Evolutionary conservation across 1,140 invertebrate genomes (phyloP).

Genomic region (Drosophila erecta): DNA sequence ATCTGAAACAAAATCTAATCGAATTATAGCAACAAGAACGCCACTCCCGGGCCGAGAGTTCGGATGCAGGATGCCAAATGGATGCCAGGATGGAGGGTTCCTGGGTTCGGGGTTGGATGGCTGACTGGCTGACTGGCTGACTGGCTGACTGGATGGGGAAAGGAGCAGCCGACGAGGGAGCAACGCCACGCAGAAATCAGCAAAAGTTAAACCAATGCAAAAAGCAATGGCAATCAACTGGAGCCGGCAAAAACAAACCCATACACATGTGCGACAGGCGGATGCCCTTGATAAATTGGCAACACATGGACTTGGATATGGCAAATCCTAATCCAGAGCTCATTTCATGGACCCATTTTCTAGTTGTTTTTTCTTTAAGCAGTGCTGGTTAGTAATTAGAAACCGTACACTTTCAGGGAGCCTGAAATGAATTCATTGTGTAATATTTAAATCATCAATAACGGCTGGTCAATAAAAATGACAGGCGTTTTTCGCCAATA

Average conservation of each 20-base stretch:
- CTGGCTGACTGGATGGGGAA: background rate
- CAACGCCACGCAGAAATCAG: slow-evolving; percentile 51
- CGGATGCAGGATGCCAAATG: background rate
- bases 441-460: background rate
- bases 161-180: slow-evolving; percentile 10
- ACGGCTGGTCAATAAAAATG: background rate
- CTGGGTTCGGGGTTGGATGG: background rate
- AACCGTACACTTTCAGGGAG: too few species aligned
- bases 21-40: slow-evolving; percentile 62
- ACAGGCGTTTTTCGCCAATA: slow-evolving; percentile 10
- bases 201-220: slow-evolving; percentile 66
- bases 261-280: slow-evolving; percentile 11
- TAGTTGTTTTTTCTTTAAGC: too few species aligned
- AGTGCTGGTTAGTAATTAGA: too few species aligned
- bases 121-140: too few species aligned
- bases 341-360: too few species aligned
- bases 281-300: slow-evolving; percentile 44
- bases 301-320: slow-evolving; percentile 15
- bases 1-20: slow-evolving; percentile 70
- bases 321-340: too few species aligned
- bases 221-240: slow-evolving; percentile 52
- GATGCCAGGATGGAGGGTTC: background rate
- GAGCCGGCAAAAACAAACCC: slow-evolving; percentile 24
- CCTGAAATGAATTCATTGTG: background rate
- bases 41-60: slow-evolving; percentile 1